Evolutionary conservation across 2,113 vertebrate genomes (phyloP).

Genomic region (Synodontis membranacea): DNA sequence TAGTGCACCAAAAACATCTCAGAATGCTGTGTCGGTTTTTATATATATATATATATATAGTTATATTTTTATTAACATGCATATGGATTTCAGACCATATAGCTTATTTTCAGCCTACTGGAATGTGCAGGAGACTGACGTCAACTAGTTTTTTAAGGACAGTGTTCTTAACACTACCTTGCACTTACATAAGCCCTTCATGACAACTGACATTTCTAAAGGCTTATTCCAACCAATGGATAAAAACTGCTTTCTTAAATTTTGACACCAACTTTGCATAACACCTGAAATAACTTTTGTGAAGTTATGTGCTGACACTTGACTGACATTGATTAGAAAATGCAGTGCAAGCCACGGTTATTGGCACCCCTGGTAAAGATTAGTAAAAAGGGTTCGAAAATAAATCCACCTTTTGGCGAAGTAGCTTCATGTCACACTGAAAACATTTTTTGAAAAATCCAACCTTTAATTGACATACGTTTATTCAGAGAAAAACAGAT

Average conservation of each 20-base stretch:
- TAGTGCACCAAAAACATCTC: background rate
- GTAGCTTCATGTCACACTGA: too few relatives aligned
- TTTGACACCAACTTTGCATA: background rate
- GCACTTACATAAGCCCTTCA: constrained; percentile 11
- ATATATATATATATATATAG: too few relatives aligned
- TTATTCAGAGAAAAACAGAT: too few relatives aligned
- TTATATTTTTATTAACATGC: too few relatives aligned
- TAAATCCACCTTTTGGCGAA: too few relatives aligned
- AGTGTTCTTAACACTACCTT: background rate
- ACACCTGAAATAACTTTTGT: background rate
- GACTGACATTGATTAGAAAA: background rate
- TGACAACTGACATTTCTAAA: background rate
- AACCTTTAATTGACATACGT: too few relatives aligned
- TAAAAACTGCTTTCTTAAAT: background rate
- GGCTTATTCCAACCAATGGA: background rate
- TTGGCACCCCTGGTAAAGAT: too few relatives aligned
- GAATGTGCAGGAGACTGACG: background rate
- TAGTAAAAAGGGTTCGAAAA: too few relatives aligned
- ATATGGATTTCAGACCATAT: background rate
- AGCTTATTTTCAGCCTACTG: background rate
- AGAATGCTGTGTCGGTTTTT: background rate
- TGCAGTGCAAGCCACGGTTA: too few relatives aligned
- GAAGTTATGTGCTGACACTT: background rate
- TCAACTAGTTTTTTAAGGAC: background rate
- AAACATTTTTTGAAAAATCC: too few relatives aligned